These are phyloP conservation scores for Catocala fraxini DNA, from an alignment of 2,888 invertebrate species.

Conservation along the genomic window DNA sequence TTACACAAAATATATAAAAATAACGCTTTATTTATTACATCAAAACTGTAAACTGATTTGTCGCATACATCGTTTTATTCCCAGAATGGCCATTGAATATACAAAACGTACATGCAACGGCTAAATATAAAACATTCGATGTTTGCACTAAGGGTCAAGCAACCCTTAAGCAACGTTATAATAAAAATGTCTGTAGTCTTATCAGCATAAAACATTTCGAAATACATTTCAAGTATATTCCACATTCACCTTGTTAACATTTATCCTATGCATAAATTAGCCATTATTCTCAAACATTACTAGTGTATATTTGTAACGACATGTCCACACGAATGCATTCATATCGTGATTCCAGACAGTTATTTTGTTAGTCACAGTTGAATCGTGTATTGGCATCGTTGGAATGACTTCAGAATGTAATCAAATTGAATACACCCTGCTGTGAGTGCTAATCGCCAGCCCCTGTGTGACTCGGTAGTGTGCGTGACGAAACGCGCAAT, in stretches of 20 bases:
- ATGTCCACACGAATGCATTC: constrained; percentile 44
- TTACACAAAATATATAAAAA: too few species aligned
- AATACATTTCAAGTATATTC: too few species aligned
- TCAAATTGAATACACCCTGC: constrained; percentile 36
- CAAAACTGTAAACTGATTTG: too few species aligned
- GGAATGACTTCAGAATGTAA: constrained; percentile 45
- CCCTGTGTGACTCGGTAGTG: background rate
- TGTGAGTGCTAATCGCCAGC: background rate
- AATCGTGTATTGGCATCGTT: constrained; percentile 27
- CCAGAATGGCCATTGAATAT: too few species aligned
- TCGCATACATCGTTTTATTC: too few species aligned
- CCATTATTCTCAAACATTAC: background rate
- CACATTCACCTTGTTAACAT: background rate
- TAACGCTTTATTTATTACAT: too few species aligned
- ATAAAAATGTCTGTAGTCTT: too few species aligned
- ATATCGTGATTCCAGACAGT: constrained; percentile 47
- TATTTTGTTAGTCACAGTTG: constrained; percentile 32
- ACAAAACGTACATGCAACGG: too few species aligned
- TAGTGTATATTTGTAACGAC: constrained; percentile 29
- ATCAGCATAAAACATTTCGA: too few species aligned
- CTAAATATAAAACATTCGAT: too few species aligned
- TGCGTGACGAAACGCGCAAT: constrained; percentile 35
- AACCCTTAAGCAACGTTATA: too few species aligned
- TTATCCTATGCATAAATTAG: constrained; percentile 4
- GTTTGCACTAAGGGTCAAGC: too few species aligned